Evolutionary conservation across 2,888 invertebrate species (phyloP), one percentile per base, ranked within the genome.

Genomic region (Agrotis exclamationis): DNA sequence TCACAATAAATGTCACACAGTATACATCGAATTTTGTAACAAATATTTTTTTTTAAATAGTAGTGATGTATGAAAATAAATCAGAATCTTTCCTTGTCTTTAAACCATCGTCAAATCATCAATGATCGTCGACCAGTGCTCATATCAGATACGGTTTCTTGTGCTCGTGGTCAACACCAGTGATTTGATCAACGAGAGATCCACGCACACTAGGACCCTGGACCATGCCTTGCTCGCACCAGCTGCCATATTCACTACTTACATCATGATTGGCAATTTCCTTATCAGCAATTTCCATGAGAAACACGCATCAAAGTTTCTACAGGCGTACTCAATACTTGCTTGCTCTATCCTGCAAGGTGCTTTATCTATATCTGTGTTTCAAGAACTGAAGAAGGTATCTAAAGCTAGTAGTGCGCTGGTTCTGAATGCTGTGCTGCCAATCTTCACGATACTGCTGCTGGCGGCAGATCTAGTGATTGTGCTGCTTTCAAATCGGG

Each of bases 161-260:
- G 83, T 87, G 7, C 84, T 95, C 33, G 92, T 95, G 13, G 82
- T 93, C 13, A 93, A 89, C 51, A 94, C 94, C 9, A 93, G 91
- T 6, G 84, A 93, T 68, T 73, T 94, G 0, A 94, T 95, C 60
- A 94, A 93, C 66, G 94, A 94, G 80, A 87, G 92, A 65, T 78
- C 91, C 20, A 92, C 93, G 2, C 83, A 81, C 5, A 87, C 87
- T 0, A 71, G 89, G 16, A 90, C 90, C 9, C 83, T 90, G n/a
- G 70, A 87, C 0, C 94, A 95, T 67, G 89, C 94, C 1, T 64
- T 94, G 7, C 54, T 91, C n/a, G 88, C 91, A 11, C 95, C 95
- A 2, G 76, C 91, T 11, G 86, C 93, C 22, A 85, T 94, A 50
- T 89, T 92, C 28, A 89, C 92, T 1, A 92, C 90, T 0, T 93